Conservation (phyloP, 2,797 vertebrate species). For the Smutsia temminckii region DNA sequence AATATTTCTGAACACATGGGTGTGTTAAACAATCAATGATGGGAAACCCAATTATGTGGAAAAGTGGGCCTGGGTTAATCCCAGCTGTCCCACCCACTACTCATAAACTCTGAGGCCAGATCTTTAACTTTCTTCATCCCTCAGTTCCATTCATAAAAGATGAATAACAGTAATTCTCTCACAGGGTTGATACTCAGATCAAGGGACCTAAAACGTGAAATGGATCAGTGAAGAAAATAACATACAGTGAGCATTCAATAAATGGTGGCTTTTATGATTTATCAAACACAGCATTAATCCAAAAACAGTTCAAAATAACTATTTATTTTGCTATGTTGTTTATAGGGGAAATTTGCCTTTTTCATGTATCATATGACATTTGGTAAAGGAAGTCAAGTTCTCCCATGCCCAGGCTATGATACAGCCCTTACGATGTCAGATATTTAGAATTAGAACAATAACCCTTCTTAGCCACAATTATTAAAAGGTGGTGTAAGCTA, state of each 20-base stretch:
- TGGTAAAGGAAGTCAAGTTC: not conserved
- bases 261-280: not conserved
- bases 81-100: not conserved
- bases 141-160: not conserved
- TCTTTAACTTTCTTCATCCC: not conserved
- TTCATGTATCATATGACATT: not conserved
- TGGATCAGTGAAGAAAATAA: not conserved
- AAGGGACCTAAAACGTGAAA: not conserved
- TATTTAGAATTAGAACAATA: not conserved
- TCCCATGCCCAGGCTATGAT: not conserved
- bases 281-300: not conserved
- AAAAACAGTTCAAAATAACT: not conserved
- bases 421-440: not conserved
- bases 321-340: not conserved
- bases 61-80: not conserved
- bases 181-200: not conserved
- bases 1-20: not conserved
- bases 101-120: not conserved
- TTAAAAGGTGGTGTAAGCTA: not conserved
- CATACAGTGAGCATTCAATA: not conserved
- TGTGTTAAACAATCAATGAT: not conserved
- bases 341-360: not conserved
- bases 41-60: not conserved
- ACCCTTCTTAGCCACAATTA: not conserved
- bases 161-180: not conserved